A percentile compares a stretch with the other conserved stretches of the same genome.
Conservation (phyloP, 2,113 vertebrate species). For the Muscicapa adusta region DNA sequence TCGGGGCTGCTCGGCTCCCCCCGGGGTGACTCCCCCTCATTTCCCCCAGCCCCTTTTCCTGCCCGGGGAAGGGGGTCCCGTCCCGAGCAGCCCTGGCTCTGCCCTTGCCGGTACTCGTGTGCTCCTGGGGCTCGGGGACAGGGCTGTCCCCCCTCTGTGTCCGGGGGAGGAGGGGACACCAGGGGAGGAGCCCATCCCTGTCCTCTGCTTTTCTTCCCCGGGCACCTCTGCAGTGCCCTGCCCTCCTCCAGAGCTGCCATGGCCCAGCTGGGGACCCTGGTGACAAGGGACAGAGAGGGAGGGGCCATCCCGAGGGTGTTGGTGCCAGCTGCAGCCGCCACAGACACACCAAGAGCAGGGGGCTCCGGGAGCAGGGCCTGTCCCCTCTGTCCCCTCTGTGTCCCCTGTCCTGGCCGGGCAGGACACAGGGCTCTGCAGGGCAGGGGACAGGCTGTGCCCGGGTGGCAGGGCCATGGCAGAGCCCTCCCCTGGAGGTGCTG, state of each 20-base stretch:
- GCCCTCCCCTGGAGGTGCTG: background rate
- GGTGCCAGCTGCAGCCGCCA: accelerated
- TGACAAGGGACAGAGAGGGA: background rate
- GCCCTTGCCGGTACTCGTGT: background rate
- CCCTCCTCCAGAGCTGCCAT: accelerated
- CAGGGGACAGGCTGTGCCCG: background rate
- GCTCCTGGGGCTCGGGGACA: background rate
- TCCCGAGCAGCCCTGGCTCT: background rate
- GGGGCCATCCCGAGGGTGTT: accelerated
- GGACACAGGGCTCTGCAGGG: background rate
- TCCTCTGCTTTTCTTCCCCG: accelerated
- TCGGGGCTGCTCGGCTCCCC: background rate
- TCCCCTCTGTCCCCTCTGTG: background rate
- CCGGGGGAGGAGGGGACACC: accelerated
- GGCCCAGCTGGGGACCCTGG: background rate
- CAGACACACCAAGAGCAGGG: accelerated
- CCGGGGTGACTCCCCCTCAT: background rate
- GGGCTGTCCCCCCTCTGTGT: background rate
- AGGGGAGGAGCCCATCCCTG: background rate
- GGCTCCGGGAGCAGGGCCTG: accelerated
- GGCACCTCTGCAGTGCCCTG: background rate
- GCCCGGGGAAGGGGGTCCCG: background rate
- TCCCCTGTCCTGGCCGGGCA: background rate
- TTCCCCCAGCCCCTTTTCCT: background rate
- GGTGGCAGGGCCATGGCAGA: background rate